Evolutionary conservation across 2,888 invertebrate genomes (phyloP), one percentile per base, ranked within the genome.

Genomic region (Agrotis exclamationis): DNA sequence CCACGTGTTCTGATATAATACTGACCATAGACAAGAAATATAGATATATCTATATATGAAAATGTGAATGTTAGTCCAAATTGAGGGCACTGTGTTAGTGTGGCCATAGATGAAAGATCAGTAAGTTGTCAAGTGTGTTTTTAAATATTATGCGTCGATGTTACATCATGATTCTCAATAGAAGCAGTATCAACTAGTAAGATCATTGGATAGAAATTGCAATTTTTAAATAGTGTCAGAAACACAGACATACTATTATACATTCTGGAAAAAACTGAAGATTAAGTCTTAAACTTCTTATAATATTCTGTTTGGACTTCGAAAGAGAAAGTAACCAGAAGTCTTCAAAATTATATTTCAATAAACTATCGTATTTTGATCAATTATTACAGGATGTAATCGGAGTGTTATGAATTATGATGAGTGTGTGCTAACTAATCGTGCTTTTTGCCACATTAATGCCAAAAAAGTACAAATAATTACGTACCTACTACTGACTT

Each of bases 51-150:
- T 9, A 39, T n/a, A n/a, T n/a, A n/a, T n/a, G n/a, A n/a, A 76
- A 64, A 76, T 59, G 51, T 71, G 63, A 66, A 65, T 53, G 66
- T 54, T 44, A 74, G 33, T 24, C 20, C 16, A 45, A 65, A 78
- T 72, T 60, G 72, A 63, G 77, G 77, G 53, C 77, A 76, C 56
- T 22, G 33, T 63, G 77, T 60, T 60, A 76, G 58, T 65, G 65
- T 76, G 76, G 58, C 39, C 80, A 64, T 50, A 64, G 63, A 76
- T 50, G 71, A 80, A 53, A 60, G 33, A 60, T 60, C 44, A 51
- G 44, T 76, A 33, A 76, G 76, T 50, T 64, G 63, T 60, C 78
- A 79, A 66, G 33, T 51, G 22, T 56, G 65, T 63, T 59, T 66
- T 63, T 65, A 56, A 70, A 47, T 60, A 33, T 11, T 39, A 62